Evolutionary conservation across 2,113 vertebrate genomes (phyloP), one percentile per base, ranked within the genome.

Genomic region (Entelurus aequoreus): DNA sequence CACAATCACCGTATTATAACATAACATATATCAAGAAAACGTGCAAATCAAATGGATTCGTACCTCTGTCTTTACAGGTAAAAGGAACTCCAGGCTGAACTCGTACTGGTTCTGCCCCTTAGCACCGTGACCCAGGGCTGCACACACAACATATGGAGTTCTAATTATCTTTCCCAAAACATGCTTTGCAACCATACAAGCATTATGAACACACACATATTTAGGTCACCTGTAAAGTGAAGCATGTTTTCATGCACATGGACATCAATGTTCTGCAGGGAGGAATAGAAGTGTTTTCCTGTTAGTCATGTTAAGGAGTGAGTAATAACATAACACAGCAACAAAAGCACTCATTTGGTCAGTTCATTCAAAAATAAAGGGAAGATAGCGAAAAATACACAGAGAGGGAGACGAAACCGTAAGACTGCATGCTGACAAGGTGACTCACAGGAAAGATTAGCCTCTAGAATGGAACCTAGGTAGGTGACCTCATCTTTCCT

Each of bases 31-130:
- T 1, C 52, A 61, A 35, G 6, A 4, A n/a, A 7, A 2, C 8
- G 3, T 9, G 19, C 0, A 13, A 14, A 2, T 47, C 0, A 48
- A 15, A 2, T 36, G 7, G 46, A 8, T 2, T 1, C 66, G 14
- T 90, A 98, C 97, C 88, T 95, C 88, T 48, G 91, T 76, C 61
- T 93, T 93, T 0, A 99, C 94, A 0, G 91, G 86, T 48, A 90
- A 90, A 0, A 95, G 76, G 66, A 99, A 96, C 71, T 94, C 92
- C 16, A 98, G 75, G 71, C 88, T 92, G 88, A 99, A 99, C 72
- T 93, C 88, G 3, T 99, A 99, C 48, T 94, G 86, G 60, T 98
- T 93, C 75, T 93, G 93, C 62, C 97, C 97, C 88, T 97, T 97
- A 51, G 95, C 96, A 55, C 97, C 96, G 2, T 92, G 92, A 47